Percentiles rank a stretch among this genome's conserved stretches.
Evolutionary conservation across 2,888 invertebrate genomes (phyloP).

Genomic region (Drosophila monieri): DNA sequence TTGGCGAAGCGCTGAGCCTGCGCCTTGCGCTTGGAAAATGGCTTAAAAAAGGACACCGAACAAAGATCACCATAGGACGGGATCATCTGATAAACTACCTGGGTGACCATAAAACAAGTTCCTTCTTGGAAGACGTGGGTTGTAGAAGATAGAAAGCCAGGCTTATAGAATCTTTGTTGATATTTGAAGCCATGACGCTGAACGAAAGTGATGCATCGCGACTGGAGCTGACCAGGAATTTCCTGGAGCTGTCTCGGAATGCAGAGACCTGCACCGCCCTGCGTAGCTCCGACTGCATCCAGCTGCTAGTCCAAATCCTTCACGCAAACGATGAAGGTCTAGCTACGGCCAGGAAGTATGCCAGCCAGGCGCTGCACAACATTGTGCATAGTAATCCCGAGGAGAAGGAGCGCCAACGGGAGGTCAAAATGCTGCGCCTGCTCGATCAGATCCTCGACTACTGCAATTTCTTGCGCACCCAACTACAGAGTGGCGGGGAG

Average conservation of each 20-base stretch:
- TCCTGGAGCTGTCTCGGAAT: conserved; percentile 95
- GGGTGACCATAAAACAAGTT: conserved; percentile 4
- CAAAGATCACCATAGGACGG: conserved; percentile 19
- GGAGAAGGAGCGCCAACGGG: conserved; percentile 94
- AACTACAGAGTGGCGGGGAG: conserved; percentile 86
- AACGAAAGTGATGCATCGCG: conserved; percentile 90
- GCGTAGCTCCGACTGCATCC: conserved; percentile 96
- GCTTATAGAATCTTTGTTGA: background rate
- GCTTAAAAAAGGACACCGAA: conserved; percentile 30
- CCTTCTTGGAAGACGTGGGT: conserved; percentile 16
- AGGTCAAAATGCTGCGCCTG: conserved; percentile 94
- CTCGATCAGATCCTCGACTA: conserved; percentile 95
- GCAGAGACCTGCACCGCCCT: conserved; percentile 97
- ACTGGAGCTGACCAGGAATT: conserved; percentile 93
- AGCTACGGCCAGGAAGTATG: conserved; percentile 90
- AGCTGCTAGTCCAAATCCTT: conserved; percentile 94
- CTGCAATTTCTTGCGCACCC: conserved; percentile 88
- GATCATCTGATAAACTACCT: conserved; percentile 26
- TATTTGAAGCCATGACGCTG: conserved; percentile 56
- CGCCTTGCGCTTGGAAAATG: conserved; percentile 40
- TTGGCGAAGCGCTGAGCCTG: conserved; percentile 30
- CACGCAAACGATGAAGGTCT: conserved; percentile 90
- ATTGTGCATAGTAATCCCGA: conserved; percentile 97
- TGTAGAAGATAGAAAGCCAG: background rate
- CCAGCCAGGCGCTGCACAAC: conserved; percentile 95